phyloP scores from a whole-genome alignment of 2,113 vertebrate genomes.

The Muntiacus muntjak region DNA sequence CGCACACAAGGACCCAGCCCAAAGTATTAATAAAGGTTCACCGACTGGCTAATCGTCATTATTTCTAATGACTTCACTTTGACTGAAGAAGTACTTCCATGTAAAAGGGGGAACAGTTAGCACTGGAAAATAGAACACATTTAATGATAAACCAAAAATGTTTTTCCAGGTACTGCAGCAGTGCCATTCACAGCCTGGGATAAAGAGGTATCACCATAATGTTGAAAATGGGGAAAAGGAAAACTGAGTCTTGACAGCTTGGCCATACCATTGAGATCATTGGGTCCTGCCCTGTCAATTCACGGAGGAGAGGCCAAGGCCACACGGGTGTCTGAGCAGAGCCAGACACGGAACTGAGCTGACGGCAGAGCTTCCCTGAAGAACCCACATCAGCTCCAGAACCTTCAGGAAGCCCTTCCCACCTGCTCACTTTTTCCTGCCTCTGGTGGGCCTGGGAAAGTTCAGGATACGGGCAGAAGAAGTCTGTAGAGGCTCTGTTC shows the following conservation, averaged over 20 bases:
- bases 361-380: neutral
- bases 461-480: neutral
- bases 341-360: neutral
- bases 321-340: neutral
- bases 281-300: neutral
- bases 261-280: neutral
- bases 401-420: neutral
- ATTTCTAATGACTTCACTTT: neutral
- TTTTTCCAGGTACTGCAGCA: neutral
- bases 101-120: neutral
- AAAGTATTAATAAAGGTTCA: neutral
- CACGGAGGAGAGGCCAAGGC: neutral
- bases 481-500: neutral
- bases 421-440: fast-evolving
- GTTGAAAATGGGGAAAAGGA: neutral
- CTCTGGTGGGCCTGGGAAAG: neutral
- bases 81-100: neutral
- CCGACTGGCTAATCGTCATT: neutral
- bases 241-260: neutral
- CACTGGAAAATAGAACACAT: neutral
- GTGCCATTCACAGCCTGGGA: neutral
- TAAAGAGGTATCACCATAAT: neutral
- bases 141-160: neutral
- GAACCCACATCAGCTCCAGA: neutral
- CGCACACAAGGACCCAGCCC: neutral